Evolutionary conservation across 2,113 vertebrate genomes (phyloP).

Genomic region (Hemiprocne comata): DNA sequence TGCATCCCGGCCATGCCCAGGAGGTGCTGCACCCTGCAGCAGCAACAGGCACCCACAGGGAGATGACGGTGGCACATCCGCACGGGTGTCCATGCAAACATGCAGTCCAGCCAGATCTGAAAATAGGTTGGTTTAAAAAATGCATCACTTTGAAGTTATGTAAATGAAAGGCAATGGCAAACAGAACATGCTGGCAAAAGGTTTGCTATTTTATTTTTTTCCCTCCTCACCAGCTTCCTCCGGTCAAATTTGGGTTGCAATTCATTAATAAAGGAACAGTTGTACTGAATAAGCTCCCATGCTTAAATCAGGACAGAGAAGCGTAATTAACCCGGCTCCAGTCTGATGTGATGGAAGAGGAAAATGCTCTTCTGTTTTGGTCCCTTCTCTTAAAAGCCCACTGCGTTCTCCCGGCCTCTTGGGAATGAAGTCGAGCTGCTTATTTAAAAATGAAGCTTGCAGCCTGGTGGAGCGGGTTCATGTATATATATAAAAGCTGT

Average conservation of each 20-base stretch:
- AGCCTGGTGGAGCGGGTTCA: slow-evolving; percentile 22
- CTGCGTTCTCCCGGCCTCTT: not conserved
- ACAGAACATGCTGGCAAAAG: slow-evolving; percentile 44
- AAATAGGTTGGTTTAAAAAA: slow-evolving; percentile 62
- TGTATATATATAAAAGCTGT: slow-evolving; percentile 66
- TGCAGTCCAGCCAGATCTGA: not conserved
- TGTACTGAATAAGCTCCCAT: slow-evolving; percentile 65
- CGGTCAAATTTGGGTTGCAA: slow-evolving; percentile 63
- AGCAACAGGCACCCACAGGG: rapidly evolving
- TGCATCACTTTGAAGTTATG: slow-evolving; percentile 57
- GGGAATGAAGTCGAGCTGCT: slow-evolving; percentile 42
- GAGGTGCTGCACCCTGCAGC: not conserved
- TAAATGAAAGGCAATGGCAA: slow-evolving; percentile 46
- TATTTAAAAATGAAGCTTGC: slow-evolving; percentile 66
- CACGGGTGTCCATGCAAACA: not conserved
- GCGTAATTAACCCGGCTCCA: slow-evolving; percentile 65
- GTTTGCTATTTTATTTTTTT: slow-evolving; percentile 12
- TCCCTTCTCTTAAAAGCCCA: slow-evolving; percentile 58
- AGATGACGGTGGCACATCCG: not conserved
- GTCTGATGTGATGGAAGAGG: slow-evolving; percentile 56
- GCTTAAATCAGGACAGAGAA: slow-evolving; percentile 65
- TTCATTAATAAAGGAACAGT: slow-evolving; percentile 72
- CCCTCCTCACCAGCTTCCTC: slow-evolving; percentile 39
- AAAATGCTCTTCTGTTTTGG: slow-evolving; percentile 66
- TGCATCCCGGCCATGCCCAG: not conserved